A percentile compares a stretch with the other conserved stretches of the same genome.
phyloP scores from a whole-genome alignment of 2,888 invertebrate genomes.

The Priocnemis perturbator region DNA sequence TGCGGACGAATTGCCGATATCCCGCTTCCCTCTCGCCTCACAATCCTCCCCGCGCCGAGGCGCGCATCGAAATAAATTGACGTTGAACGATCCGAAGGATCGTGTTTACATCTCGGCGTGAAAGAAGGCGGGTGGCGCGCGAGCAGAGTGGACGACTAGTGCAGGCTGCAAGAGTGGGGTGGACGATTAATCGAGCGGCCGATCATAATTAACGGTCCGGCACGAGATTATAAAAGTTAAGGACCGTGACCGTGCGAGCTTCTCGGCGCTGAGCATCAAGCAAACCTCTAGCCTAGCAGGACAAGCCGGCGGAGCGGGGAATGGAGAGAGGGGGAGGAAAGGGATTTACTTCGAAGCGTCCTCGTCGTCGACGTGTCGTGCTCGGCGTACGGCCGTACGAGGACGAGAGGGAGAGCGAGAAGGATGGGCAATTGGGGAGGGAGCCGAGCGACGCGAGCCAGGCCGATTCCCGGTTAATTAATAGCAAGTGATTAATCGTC shows the following conservation, averaged over 20 bases:
- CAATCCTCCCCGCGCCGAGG: no score
- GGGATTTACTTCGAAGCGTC: not conserved
- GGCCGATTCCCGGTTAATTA: slow-evolving; percentile 68
- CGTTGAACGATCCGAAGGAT: no score
- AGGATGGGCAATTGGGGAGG: slow-evolving; percentile 9
- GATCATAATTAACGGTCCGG: slow-evolving; percentile 62
- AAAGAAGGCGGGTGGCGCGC: no score
- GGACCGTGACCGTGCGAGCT: slow-evolving; percentile 60
- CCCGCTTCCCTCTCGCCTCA: no score
- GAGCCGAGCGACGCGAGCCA: slow-evolving; percentile 13
- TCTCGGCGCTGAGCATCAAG: slow-evolving; percentile 42
- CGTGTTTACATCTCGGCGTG: no score
- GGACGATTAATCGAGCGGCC: slow-evolving; percentile 51
- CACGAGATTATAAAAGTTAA: slow-evolving; percentile 65
- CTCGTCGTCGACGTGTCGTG: not conserved
- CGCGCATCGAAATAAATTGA: no score
- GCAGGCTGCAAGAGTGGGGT: no score
- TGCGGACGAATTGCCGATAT: no score
- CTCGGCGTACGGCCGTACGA: no score
- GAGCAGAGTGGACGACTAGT: slow-evolving; percentile 37
- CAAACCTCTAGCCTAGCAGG: slow-evolving; percentile 23
- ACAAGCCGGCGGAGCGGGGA: not conserved
- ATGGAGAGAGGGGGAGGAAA: slow-evolving; percentile 7
- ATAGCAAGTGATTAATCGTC: slow-evolving; percentile 72
- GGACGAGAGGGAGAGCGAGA: not conserved